phyloP scores from a whole-genome alignment of 2,797 vertebrate genomes.

The Champsocephalus gunnari region DNA sequence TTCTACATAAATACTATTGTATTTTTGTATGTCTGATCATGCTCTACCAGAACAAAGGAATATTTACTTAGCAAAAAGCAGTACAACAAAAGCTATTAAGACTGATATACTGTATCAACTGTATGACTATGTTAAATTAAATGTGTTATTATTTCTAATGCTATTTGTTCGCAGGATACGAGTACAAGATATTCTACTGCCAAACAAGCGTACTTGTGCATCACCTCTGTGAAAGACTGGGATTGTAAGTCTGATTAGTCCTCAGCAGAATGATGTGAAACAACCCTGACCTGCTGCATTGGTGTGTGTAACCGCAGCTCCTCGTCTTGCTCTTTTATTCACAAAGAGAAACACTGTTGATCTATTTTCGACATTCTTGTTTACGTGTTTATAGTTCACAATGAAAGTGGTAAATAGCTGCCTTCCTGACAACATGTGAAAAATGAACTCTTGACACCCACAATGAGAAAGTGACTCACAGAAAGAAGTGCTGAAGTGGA shows the following conservation, averaged over 20 bases:
- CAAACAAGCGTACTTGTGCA: background rate
- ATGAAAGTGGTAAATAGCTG: slow-evolving; percentile 27
- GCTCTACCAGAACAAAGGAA: background rate
- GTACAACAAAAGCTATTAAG: background rate
- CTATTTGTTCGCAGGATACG: background rate
- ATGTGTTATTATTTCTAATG: background rate
- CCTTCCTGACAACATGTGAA: slow-evolving; percentile 40
- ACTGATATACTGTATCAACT: background rate
- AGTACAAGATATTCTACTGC: background rate
- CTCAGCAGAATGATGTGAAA: slow-evolving; percentile 29
- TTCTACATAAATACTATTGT: background rate
- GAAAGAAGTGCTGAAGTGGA: slow-evolving; percentile 17
- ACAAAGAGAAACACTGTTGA: slow-evolving; percentile 11
- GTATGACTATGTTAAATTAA: background rate
- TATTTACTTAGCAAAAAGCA: background rate
- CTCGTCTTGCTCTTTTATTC: background rate
- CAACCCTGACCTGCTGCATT: slow-evolving; percentile 4
- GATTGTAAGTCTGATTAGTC: slow-evolving; percentile 4
- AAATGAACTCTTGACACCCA: slow-evolving; percentile 52
- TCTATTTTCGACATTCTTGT: slow-evolving; percentile 30
- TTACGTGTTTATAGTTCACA: slow-evolving; percentile 36
- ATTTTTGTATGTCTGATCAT: background rate
- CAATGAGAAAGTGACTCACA: slow-evolving; percentile 34
- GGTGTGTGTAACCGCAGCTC: slow-evolving; percentile 11
- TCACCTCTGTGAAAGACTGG: slow-evolving; percentile 10